phyloP scores from a whole-genome alignment of 2,113 vertebrate species.

The Istiophorus platypterus region DNA sequence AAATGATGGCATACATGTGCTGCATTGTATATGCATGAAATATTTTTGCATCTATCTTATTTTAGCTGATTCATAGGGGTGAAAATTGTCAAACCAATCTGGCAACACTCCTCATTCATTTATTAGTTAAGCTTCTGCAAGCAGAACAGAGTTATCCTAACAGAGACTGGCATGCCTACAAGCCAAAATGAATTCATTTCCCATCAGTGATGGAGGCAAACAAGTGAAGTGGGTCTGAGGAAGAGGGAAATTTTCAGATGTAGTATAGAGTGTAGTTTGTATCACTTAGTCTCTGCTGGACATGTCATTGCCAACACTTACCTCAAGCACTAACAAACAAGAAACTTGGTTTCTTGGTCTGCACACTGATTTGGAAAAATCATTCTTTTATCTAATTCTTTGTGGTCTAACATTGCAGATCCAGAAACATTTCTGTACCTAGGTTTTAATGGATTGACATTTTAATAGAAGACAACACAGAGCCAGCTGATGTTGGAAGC shows the following conservation, averaged over 20 bases:
- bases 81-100: neutral
- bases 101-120: neutral
- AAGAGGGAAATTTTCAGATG: neutral
- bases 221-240: neutral
- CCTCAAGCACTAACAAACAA: neutral
- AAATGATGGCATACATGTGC: neutral
- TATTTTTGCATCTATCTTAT: neutral
- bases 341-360: neutral
- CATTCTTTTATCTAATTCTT: neutral
- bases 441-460: neutral
- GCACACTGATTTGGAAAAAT: neutral
- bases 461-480: slow-evolving; percentile 6
- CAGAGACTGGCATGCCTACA: neutral
- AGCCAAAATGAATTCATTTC: neutral
- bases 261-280: neutral
- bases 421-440: neutral
- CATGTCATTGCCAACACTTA: neutral
- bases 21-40: neutral
- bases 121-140: neutral
- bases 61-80: neutral
- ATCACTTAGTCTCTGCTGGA: neutral
- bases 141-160: neutral
- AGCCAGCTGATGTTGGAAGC: slow-evolving; percentile 7
- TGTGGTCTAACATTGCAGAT: neutral
- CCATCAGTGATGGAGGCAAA: neutral